These are phyloP conservation scores for Microcebus murinus DNA, from an alignment of 2,113 vertebrate genomes.

Conservation along the genomic window DNA sequence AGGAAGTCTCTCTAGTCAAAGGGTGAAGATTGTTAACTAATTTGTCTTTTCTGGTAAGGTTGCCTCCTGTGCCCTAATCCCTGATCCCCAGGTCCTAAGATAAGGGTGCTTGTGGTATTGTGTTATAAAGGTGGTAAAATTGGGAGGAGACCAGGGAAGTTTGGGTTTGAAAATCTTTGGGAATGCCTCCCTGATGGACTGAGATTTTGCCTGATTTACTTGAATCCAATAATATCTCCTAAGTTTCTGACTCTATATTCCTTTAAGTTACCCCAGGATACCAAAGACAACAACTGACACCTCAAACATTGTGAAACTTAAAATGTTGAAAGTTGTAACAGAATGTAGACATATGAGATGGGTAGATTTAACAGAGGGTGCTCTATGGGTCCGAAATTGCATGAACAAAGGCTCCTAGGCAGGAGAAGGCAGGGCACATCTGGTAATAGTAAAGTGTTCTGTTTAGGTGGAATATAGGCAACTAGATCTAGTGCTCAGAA, in stretches of 20 bases:
- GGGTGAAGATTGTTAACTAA: neutral
- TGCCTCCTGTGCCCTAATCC: neutral
- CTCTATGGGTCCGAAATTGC: neutral
- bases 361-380: neutral
- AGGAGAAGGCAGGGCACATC: conserved; percentile 21
- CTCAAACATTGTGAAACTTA: neutral
- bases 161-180: conserved; percentile 6
- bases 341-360: neutral
- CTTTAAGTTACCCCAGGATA: conserved; percentile 25
- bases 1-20: conserved; percentile 43
- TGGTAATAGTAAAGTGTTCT: neutral
- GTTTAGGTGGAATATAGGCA: neutral
- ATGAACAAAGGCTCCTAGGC: neutral
- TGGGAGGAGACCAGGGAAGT: neutral
- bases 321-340: conserved; percentile 3
- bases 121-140: conserved; percentile 8
- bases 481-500: neutral
- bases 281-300: neutral
- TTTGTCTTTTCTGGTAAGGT: conserved; percentile 40
- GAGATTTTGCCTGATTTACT: neutral
- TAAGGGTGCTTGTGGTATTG: neutral
- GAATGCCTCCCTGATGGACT: neutral
- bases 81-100: neutral
- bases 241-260: conserved; percentile 28
- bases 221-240: neutral